Percentiles rank a stretch among this genome's conserved stretches.
Conservation (phyloP, 1,140 invertebrate species). For the Hyles vespertilio region DNA sequence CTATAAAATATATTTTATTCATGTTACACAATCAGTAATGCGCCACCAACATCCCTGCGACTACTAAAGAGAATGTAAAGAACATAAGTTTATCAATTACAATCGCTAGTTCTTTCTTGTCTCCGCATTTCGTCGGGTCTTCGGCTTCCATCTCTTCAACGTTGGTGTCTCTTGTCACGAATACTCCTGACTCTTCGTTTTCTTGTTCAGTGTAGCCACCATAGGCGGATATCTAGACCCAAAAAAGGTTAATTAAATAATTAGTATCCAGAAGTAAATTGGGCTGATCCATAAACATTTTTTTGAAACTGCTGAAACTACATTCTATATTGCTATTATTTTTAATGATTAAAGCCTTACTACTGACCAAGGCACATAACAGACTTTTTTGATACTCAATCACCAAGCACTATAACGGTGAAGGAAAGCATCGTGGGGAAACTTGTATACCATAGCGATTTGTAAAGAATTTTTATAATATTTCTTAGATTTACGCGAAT, state of each 20-base stretch:
- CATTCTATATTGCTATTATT: too few species aligned
- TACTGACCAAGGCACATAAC: too few species aligned
- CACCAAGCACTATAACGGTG: too few species aligned
- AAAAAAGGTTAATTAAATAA: constrained; percentile 11
- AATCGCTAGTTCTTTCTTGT: constrained; percentile 45
- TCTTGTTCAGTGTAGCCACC: constrained; percentile 38
- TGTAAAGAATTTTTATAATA: too few species aligned
- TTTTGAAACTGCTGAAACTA: too few species aligned
- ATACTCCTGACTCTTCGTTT: constrained; percentile 29
- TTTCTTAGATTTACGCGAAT: too few species aligned
- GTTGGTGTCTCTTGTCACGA: constrained; percentile 19
- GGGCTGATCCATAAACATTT: too few species aligned
- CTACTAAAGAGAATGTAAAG: constrained; percentile 42
- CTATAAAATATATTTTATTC: neutral
- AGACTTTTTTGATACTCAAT: too few species aligned
- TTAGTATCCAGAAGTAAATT: neutral
- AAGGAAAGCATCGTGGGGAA: too few species aligned
- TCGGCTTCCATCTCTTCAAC: constrained; percentile 54
- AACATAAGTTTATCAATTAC: constrained; percentile 53
- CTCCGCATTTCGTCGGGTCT: constrained; percentile 19
- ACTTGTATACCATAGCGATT: too few species aligned
- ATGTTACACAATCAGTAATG: constrained; percentile 31
- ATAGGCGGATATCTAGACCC: constrained; percentile 27
- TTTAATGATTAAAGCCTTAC: too few species aligned
- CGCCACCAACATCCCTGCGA: constrained; percentile 37